A percentile compares a stretch with the other conserved stretches of the same genome.
phyloP scores from a whole-genome alignment of 2,113 vertebrate species.

The Agapornis roseicollis region DNA sequence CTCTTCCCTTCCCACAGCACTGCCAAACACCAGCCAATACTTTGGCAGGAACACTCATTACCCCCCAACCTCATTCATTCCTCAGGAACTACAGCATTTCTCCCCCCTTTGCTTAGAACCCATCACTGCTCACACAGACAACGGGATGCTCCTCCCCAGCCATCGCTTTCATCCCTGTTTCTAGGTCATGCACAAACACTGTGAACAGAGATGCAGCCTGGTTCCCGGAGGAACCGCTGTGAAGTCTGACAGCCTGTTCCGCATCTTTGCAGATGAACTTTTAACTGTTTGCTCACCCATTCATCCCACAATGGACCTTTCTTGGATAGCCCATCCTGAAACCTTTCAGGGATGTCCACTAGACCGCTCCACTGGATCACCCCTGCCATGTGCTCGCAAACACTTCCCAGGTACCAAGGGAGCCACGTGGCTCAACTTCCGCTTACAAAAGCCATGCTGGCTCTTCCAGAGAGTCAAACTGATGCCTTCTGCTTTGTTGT shows the following conservation, averaged over 20 bases:
- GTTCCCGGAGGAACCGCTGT: neutral
- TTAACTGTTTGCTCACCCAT: neutral
- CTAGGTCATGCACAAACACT: neutral
- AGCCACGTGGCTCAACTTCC: neutral
- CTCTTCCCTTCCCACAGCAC: neutral
- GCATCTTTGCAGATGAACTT: neutral
- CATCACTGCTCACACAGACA: fast-evolving
- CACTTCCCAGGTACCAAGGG: neutral
- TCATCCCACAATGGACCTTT: neutral
- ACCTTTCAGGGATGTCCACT: neutral
- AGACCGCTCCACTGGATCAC: neutral
- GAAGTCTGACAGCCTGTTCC: neutral
- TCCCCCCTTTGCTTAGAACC: neutral
- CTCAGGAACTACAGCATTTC: neutral
- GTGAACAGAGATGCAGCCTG: neutral
- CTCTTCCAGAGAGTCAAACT: neutral
- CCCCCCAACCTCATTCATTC: neutral
- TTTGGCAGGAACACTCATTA: neutral
- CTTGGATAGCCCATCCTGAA: neutral
- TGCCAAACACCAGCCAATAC: fast-evolving
- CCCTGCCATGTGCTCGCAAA: neutral
- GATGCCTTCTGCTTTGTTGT: neutral
- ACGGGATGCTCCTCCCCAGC: fast-evolving
- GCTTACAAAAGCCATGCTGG: neutral
- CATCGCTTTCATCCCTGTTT: neutral